phyloP scores from a whole-genome alignment of 2,113 vertebrate genomes.

The Phylloscopus whistleri region DNA sequence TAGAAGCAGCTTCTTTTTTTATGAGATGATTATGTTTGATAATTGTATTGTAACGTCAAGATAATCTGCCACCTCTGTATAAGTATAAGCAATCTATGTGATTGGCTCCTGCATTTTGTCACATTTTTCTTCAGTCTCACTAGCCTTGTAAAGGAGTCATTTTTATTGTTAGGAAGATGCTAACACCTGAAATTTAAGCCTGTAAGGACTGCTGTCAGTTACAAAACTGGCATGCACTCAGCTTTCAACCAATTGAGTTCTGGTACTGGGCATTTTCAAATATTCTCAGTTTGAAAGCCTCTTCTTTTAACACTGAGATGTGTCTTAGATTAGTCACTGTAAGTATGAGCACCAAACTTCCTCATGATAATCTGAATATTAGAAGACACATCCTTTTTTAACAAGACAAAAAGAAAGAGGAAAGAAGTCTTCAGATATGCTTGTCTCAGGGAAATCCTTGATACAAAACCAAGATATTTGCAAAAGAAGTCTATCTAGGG shows the following conservation, averaged over 20 bases:
- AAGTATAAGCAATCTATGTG: background rate
- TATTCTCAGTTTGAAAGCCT: background rate
- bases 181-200: background rate
- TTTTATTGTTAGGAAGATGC: background rate
- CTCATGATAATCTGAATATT: background rate
- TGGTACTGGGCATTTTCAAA: background rate
- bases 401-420: background rate
- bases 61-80: background rate
- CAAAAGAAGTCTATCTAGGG: background rate
- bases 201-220: background rate
- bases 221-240: background rate
- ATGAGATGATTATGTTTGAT: background rate
- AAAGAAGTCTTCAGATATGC: background rate
- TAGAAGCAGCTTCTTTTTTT: background rate
- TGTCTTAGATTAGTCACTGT: background rate
- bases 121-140: background rate
- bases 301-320: background rate
- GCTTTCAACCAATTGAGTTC: background rate
- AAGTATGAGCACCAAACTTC: background rate
- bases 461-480: background rate
- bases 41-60: background rate
- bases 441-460: background rate
- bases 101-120: background rate
- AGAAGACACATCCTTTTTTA: background rate
- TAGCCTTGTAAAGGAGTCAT: background rate